phyloP scores from a whole-genome alignment of 2,888 invertebrate genomes.

The Hedychridium roseum region DNA sequence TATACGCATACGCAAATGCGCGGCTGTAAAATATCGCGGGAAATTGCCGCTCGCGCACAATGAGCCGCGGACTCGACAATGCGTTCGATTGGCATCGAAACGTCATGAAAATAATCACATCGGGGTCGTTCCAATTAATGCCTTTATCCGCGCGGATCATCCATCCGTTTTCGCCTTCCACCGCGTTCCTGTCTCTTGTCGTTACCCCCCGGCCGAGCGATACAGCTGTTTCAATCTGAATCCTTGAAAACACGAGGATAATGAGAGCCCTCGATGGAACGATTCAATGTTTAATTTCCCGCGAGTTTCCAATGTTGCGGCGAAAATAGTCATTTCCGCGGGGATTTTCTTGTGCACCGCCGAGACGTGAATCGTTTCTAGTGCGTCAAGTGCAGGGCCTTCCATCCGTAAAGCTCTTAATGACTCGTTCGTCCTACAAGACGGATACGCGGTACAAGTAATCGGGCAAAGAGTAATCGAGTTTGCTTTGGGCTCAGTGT shows the following conservation, averaged over 20 bases:
- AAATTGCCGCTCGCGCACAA: conserved; percentile 47
- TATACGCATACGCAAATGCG: conserved; percentile 4
- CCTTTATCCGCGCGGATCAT: conserved; percentile 10
- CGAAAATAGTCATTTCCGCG: too few relatives aligned
- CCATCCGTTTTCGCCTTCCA: conserved; percentile 10
- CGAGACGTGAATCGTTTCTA: too few relatives aligned
- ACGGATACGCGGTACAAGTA: conserved; percentile 24
- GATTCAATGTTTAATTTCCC: too few relatives aligned
- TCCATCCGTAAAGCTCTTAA: too few relatives aligned
- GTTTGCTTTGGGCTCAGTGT: conserved; percentile 30
- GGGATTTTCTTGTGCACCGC: too few relatives aligned
- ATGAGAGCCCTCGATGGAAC: too few relatives aligned
- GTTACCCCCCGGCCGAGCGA: too few relatives aligned
- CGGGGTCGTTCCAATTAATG: conserved; percentile 50
- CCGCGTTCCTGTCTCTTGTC: neutral
- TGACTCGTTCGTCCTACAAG: conserved; percentile 22
- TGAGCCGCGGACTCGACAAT: conserved; percentile 47
- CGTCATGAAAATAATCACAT: conserved; percentile 57
- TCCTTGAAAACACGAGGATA: too few relatives aligned
- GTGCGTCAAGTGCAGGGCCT: too few relatives aligned
- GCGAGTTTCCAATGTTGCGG: too few relatives aligned
- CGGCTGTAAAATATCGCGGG: conserved; percentile 37
- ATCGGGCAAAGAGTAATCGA: conserved; percentile 34
- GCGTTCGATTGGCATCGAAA: conserved; percentile 52
- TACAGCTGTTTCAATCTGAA: too few relatives aligned